A percentile compares a stretch with the other conserved stretches of the same genome.
phyloP scores from a whole-genome alignment of 2,888 invertebrate genomes.

The Drosophila peninsularis region DNA sequence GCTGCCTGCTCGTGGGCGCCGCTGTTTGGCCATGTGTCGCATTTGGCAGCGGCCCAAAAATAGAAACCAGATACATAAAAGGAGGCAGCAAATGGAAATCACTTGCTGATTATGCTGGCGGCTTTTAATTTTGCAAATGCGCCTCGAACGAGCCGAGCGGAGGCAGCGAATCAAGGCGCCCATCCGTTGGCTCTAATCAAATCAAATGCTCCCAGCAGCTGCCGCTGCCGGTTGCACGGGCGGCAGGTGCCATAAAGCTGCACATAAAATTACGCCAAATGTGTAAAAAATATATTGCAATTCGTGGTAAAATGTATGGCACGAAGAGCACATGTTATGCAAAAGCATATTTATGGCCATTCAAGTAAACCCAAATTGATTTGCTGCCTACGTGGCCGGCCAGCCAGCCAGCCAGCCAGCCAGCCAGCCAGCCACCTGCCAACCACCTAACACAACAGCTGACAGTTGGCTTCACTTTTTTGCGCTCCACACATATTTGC shows the following conservation, averaged over 20 bases:
- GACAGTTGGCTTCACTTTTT: neutral
- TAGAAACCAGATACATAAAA: constrained; percentile 6
- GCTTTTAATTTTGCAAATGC: constrained; percentile 75
- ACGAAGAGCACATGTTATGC: constrained; percentile 52
- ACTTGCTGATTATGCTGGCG: constrained; percentile 68
- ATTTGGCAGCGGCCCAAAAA: constrained; percentile 68
- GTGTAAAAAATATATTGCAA: constrained; percentile 72
- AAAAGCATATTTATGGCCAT: constrained; percentile 63
- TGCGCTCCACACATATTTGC: neutral
- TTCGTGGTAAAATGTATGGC: constrained; percentile 54
- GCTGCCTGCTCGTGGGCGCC: constrained; percentile 36
- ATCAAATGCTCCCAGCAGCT: constrained; percentile 39
- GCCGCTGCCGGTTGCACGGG: neutral
- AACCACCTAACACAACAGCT: constrained; percentile 9
- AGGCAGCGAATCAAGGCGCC: constrained; percentile 48
- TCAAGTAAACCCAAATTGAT: constrained; percentile 61
- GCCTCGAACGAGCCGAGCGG: constrained; percentile 12
- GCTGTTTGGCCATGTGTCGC: constrained; percentile 59
- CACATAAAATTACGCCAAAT: constrained; percentile 61
- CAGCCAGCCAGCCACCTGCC: neutral
- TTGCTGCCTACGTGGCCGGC: constrained; percentile 24
- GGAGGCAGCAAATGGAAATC: constrained; percentile 42
- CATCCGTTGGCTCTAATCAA: constrained; percentile 51
- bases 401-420: neutral
- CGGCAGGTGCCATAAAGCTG: constrained; percentile 63